Evolutionary conservation across 1,140 invertebrate genomes (phyloP).

Genomic region (Halictus rubicundus): DNA sequence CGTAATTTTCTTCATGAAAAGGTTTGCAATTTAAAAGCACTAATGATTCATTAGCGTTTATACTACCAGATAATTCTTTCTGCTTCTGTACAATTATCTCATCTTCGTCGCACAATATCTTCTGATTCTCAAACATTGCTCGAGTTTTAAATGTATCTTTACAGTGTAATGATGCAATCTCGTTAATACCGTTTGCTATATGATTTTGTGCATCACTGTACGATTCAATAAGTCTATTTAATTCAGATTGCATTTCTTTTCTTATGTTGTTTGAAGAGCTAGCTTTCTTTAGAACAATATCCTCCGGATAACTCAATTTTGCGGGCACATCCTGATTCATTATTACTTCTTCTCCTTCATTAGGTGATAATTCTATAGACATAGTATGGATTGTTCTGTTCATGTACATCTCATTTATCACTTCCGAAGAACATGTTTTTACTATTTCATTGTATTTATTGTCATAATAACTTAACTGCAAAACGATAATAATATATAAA

Average conservation of each 20-base stretch:
- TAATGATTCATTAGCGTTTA: neutral
- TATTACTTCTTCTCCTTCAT: conserved; percentile 6
- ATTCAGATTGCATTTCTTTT: conserved; percentile 47
- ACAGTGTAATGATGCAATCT: conserved; percentile 49
- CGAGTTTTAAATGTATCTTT: conserved; percentile 49
- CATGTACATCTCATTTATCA: conserved; percentile 39
- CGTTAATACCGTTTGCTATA: neutral
- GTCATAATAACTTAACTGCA: conserved; percentile 66
- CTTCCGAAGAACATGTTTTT: conserved; percentile 50
- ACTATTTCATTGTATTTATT: conserved; percentile 59
- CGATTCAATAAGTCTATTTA: conserved; percentile 59
- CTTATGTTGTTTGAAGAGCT: conserved; percentile 36
- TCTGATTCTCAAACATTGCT: conserved; percentile 63
- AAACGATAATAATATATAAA: conserved; percentile 35
- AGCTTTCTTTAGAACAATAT: conserved; percentile 27
- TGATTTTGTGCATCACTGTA: conserved; percentile 35
- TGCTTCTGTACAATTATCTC: conserved; percentile 12
- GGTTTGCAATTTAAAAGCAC: conserved; percentile 4
- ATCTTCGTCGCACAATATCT: conserved; percentile 44
- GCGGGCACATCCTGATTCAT: conserved; percentile 1
- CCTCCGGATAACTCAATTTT: conserved; percentile 27
- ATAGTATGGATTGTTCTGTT: conserved; percentile 1
- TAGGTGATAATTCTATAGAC: conserved; percentile 13
- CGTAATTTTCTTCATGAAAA: neutral
- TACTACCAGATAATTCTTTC: conserved; percentile 1